A percentile compares a stretch with the other conserved stretches of the same genome.
Conservation (phyloP, 2,113 vertebrate genomes). For the Chloebia gouldiae region DNA sequence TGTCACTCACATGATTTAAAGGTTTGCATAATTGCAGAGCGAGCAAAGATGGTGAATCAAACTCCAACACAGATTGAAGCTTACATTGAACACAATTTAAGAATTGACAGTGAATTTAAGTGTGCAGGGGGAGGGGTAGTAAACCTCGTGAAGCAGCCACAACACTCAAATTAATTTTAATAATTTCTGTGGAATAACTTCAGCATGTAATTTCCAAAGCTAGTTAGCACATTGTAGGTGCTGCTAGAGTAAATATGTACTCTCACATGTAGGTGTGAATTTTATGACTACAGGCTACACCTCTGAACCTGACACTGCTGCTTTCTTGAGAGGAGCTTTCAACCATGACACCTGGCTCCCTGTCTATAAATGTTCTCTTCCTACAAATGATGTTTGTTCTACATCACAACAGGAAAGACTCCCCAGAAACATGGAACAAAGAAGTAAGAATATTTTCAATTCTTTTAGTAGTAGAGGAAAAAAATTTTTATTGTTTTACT, state of each 20-base stretch:
- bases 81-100: background rate
- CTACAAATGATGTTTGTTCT: background rate
- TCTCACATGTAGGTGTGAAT: background rate
- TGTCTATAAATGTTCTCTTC: background rate
- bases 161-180: background rate
- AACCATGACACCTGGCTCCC: background rate
- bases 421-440: background rate
- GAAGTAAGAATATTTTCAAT: background rate
- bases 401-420: background rate
- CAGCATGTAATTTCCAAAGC: background rate
- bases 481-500: fast-evolving
- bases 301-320: background rate
- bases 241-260: background rate
- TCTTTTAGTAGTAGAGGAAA: background rate
- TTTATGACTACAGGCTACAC: background rate
- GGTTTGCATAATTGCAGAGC: fast-evolving
- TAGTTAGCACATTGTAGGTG: background rate
- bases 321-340: background rate
- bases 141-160: background rate
- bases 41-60: background rate
- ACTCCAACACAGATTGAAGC: background rate
- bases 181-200: background rate
- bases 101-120: background rate
- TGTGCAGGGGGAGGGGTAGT: fast-evolving
- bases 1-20: background rate